Evolutionary conservation across 2,888 invertebrate species (phyloP).

Genomic region (Copidosoma aretas): DNA sequence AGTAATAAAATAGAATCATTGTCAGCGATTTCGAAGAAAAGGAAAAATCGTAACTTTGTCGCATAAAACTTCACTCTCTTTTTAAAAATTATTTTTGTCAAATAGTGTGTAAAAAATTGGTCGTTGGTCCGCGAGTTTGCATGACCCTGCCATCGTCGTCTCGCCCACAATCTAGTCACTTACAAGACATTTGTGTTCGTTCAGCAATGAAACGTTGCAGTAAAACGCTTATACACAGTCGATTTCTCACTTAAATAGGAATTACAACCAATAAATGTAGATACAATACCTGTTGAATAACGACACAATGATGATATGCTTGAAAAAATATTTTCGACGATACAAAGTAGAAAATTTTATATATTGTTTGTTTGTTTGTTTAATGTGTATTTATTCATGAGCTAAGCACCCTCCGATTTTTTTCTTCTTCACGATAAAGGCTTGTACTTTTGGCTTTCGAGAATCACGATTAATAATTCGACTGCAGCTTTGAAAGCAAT

Average conservation of each 20-base stretch:
- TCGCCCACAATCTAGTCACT: conserved; percentile 28
- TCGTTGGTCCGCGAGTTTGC: conserved; percentile 42
- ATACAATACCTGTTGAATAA: conserved; percentile 29
- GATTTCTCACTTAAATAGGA: conserved; percentile 5
- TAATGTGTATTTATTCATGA: conserved; percentile 28
- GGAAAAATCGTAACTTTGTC: conserved; percentile 28
- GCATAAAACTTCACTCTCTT: conserved; percentile 10
- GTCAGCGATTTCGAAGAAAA: conserved; percentile 50
- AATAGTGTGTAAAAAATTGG: conserved; percentile 49
- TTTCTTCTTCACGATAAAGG: conserved; percentile 32
- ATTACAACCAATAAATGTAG: conserved; percentile 25
- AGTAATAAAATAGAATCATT: conserved; percentile 59
- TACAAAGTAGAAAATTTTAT: conserved; percentile 38
- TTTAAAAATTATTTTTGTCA: background rate
- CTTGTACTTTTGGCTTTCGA: conserved; percentile 51
- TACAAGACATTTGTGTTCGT: conserved; percentile 15
- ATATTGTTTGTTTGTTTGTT: conserved; percentile 24
- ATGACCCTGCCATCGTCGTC: conserved; percentile 27
- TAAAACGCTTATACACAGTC: background rate
- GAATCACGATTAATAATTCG: conserved; percentile 43
- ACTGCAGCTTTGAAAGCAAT: conserved; percentile 46
- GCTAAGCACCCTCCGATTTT: conserved; percentile 45
- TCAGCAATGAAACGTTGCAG: background rate
- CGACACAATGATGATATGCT: conserved; percentile 42
- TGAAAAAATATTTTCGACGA: conserved; percentile 44